Percentiles rank a stretch among this genome's conserved stretches.
phyloP scores from a whole-genome alignment of 2,797 vertebrate genomes.

The Sparus aurata region DNA sequence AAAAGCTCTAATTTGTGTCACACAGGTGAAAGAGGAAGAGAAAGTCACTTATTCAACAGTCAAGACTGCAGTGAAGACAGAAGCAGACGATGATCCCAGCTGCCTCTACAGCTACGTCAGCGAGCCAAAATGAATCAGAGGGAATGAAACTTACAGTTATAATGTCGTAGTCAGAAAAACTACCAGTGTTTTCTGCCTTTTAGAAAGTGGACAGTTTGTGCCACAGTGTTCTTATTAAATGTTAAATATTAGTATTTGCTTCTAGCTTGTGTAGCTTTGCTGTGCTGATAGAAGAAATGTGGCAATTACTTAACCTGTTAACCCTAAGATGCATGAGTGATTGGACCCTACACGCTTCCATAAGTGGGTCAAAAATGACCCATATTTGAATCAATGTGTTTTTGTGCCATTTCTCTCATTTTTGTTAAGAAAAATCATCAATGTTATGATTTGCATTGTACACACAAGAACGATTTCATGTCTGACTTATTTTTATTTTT shows the following conservation, averaged over 20 bases:
- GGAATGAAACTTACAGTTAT: background rate
- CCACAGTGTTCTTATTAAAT: background rate
- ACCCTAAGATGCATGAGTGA: too few species aligned
- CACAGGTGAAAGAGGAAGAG: slow-evolving; percentile 5
- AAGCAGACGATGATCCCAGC: background rate
- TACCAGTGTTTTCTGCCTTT: background rate
- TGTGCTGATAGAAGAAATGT: too few species aligned
- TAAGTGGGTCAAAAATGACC: too few species aligned
- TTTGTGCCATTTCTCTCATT: too few species aligned
- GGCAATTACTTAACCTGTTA: too few species aligned
- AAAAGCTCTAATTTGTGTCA: background rate
- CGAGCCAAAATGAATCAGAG: background rate
- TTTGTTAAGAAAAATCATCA: too few species aligned
- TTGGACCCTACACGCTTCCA: too few species aligned
- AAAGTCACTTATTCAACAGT: slow-evolving; percentile 32
- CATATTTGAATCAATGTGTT: too few species aligned
- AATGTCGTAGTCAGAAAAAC: background rate
- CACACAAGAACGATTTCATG: too few species aligned
- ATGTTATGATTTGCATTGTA: too few species aligned
- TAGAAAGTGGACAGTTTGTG: background rate
- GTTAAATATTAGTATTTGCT: background rate
- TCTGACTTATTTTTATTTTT: too few species aligned
- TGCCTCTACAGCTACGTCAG: background rate
- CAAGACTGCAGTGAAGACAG: background rate
- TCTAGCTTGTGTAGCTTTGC: background rate